A percentile compares a stretch with the other conserved stretches of the same genome.
phyloP scores from a whole-genome alignment of 2,113 vertebrate genomes.

The Chlorodrepanis virens region DNA sequence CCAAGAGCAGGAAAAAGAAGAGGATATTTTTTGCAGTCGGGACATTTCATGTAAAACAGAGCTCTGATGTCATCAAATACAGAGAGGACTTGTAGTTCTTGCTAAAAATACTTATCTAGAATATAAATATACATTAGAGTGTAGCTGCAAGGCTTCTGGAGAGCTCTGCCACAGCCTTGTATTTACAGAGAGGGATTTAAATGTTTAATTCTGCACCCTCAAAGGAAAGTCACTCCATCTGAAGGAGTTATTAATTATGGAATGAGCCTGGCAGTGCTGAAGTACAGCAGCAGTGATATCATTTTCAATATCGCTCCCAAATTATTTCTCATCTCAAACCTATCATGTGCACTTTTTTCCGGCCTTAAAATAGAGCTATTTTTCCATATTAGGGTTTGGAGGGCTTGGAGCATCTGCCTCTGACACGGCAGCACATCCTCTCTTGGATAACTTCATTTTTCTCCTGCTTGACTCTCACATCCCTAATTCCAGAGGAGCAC shows the following conservation, averaged over 20 bases:
- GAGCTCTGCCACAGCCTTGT: constrained; percentile 5
- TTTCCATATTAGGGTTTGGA: not conserved
- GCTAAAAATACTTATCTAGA: constrained; percentile 50
- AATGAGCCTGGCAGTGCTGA: not conserved
- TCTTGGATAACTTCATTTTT: not conserved
- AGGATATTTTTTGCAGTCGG: not conserved
- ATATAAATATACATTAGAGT: constrained; percentile 44
- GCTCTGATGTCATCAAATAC: constrained; percentile 10
- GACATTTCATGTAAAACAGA: not conserved
- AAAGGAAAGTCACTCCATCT: constrained; percentile 36
- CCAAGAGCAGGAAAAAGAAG: not conserved
- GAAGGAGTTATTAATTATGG: constrained; percentile 59
- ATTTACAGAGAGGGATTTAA: constrained; percentile 55
- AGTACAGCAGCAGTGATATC: not conserved
- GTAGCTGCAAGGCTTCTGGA: constrained; percentile 7
- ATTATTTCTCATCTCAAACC: constrained; percentile 46
- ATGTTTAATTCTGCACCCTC: constrained; percentile 51
- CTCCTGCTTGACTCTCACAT: not conserved
- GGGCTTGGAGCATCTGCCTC: not conserved
- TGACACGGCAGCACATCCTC: not conserved
- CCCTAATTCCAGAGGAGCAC: not conserved
- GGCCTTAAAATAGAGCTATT: constrained; percentile 22
- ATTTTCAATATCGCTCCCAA: constrained; percentile 12
- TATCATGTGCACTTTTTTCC: not conserved
- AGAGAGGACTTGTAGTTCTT: constrained; percentile 40